Percentiles rank a stretch among this genome's conserved stretches.
phyloP scores from a whole-genome alignment of 2,888 invertebrate genomes.

The Himalopsyche kuldschensis region DNA sequence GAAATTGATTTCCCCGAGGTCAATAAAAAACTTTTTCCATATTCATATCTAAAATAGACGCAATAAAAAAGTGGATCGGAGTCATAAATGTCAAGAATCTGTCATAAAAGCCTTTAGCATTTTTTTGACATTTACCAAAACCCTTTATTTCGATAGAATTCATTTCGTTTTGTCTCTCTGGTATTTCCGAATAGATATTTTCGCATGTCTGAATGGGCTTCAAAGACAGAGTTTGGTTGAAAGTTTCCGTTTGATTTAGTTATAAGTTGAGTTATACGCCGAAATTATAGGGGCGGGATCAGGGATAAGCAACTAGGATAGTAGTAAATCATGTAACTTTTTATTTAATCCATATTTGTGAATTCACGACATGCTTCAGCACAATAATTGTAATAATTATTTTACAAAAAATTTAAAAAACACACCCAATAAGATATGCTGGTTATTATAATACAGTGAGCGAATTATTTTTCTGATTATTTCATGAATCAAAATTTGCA shows the following conservation, averaged over 20 bases:
- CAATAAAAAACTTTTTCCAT: not conserved
- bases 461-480: no score
- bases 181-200: not conserved
- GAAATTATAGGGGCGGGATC: not conserved
- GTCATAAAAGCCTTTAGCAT: not conserved
- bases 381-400: no score
- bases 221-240: not conserved
- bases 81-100: not conserved
- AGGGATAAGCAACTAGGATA: not conserved
- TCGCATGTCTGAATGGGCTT: not conserved
- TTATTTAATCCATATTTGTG: no score
- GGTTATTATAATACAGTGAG: no score
- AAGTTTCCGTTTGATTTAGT: not conserved
- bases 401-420: no score
- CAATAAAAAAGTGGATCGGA: not conserved
- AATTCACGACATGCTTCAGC: no score
- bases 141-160: not conserved
- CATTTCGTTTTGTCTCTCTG: not conserved
- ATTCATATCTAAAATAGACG: not conserved
- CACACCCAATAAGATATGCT: no score
- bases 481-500: no score
- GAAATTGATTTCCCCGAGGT: not conserved
- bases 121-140: not conserved
- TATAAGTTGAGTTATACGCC: not conserved
- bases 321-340: no score